A percentile compares a stretch with the other conserved stretches of the same genome.
phyloP scores from a whole-genome alignment of 2,797 vertebrate species.

The Masticophis lateralis region DNA sequence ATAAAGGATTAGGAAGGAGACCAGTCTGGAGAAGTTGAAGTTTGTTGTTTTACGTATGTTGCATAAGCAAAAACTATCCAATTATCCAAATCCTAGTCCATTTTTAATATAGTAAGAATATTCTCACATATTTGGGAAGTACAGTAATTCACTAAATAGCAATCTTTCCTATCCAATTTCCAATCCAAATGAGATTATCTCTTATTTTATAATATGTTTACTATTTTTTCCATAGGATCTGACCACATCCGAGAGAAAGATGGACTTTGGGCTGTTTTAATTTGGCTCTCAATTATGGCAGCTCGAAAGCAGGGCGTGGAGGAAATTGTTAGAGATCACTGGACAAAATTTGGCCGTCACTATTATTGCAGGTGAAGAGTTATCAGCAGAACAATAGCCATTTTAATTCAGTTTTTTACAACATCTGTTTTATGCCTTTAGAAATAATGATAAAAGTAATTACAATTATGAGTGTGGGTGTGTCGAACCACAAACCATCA shows the following conservation, averaged over 20 bases:
- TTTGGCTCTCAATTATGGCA: conserved; percentile 94
- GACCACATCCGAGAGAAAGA: conserved; percentile 98
- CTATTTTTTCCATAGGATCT: conserved; percentile 78
- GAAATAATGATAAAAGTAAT: background rate
- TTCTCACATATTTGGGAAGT: background rate
- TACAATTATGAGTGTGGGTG: background rate
- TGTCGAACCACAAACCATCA: background rate
- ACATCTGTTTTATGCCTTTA: background rate
- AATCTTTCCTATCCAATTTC: background rate
- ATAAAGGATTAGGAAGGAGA: background rate
- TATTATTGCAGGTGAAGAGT: conserved; percentile 89
- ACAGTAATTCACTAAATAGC: background rate
- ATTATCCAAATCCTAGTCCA: background rate
- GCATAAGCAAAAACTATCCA: background rate
- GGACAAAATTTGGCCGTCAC: conserved; percentile 93
- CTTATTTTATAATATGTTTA: conserved; percentile 17
- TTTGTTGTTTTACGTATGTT: background rate
- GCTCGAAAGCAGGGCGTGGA: conserved; percentile 90
- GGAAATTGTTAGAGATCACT: conserved; percentile 91
- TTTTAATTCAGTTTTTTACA: background rate
- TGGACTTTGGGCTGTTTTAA: conserved; percentile 93
- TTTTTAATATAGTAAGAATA: background rate
- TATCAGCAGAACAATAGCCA: background rate
- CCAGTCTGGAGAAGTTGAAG: background rate
- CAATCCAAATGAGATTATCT: background rate